A percentile compares a stretch with the other conserved stretches of the same genome.
Evolutionary conservation across 2,797 vertebrate species (phyloP).

Genomic region (Argya squamiceps): DNA sequence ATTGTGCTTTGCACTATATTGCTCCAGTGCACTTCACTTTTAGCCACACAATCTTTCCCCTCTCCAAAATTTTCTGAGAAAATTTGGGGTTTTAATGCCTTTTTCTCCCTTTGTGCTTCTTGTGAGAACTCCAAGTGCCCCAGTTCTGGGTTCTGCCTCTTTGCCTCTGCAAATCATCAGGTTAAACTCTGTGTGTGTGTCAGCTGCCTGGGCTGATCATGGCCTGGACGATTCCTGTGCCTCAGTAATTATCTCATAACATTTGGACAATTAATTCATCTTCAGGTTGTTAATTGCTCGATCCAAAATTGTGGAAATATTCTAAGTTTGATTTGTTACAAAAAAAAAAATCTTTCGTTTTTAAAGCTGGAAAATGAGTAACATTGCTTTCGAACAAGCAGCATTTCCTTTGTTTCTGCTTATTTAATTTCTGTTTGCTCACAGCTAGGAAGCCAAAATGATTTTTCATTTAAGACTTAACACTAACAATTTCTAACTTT

Average conservation of each 20-base stretch:
- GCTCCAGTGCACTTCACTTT: not conserved
- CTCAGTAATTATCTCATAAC: not conserved
- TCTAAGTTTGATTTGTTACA: not conserved
- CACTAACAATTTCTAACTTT: not conserved
- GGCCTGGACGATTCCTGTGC: not conserved
- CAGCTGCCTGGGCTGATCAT: not conserved
- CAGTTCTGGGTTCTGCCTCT: not conserved
- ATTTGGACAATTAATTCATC: not conserved
- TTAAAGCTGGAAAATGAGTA: not conserved
- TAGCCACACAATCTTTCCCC: not conserved
- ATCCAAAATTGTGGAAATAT: not conserved
- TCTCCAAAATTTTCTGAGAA: not conserved
- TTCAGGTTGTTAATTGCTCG: not conserved
- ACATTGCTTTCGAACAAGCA: not conserved
- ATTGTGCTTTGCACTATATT: not conserved
- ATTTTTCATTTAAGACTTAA: constrained; percentile 17
- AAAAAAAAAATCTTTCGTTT: not conserved
- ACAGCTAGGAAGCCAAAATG: not conserved
- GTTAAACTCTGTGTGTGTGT: not conserved
- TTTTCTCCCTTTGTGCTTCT: not conserved
- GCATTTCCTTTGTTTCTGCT: not conserved
- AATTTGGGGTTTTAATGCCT: accelerated
- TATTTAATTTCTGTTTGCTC: constrained; percentile 23
- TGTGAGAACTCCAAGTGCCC: not conserved
- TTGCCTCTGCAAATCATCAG: not conserved